Conservation (phyloP, 2,113 vertebrate species). For the Lycaon pictus region DNA sequence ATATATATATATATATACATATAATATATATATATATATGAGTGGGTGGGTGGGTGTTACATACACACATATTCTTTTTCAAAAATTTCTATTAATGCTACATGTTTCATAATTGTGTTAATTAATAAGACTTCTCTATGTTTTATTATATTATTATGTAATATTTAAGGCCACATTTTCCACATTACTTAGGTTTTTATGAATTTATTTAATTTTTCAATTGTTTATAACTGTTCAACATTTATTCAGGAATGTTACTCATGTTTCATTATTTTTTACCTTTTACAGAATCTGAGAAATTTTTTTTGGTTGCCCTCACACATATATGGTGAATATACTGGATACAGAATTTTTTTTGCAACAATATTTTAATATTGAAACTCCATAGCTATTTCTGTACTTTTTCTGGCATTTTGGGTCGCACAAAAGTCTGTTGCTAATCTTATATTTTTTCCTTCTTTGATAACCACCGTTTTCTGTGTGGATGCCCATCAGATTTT, state of each 20-base stretch:
- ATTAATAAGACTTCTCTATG: neutral
- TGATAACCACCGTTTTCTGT: neutral
- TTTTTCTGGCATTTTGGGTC: neutral
- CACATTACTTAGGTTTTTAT: neutral
- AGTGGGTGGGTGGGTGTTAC: too few relatives aligned
- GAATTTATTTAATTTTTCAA: neutral
- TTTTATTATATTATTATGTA: neutral
- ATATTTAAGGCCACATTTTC: neutral
- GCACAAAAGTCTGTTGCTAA: neutral
- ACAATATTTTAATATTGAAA: constrained; percentile 15
- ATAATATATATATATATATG: neutral
- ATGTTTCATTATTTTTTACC: neutral
- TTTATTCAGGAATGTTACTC: neutral
- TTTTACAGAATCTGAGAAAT: neutral
- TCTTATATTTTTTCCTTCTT: neutral
- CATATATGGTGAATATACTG: neutral
- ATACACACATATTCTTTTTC: neutral
- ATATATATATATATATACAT: neutral
- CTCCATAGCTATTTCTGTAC: neutral
- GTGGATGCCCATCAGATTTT: neutral
- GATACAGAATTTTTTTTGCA: neutral
- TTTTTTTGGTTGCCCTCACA: neutral
- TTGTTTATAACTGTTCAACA: neutral
- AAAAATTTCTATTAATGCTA: neutral
- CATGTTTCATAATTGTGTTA: neutral